phyloP scores from a whole-genome alignment of 2,113 vertebrate species.

The Pleuronectes platessa region DNA sequence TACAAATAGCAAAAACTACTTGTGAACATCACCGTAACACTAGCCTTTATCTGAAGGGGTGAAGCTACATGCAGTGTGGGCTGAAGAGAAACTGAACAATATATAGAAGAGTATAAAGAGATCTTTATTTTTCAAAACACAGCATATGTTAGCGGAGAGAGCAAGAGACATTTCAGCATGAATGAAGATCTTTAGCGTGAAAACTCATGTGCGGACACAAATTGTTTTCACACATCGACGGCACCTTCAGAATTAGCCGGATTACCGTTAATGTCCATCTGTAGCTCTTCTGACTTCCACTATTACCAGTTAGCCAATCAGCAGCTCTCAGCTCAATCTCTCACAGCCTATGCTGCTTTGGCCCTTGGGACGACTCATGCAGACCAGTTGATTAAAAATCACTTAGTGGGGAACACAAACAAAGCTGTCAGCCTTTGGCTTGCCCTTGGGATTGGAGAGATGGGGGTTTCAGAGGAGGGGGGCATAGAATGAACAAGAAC shows the following conservation, averaged over 20 bases:
- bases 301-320: slow-evolving; percentile 32
- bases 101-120: neutral
- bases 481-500: slow-evolving; percentile 20
- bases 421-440: slow-evolving; percentile 79
- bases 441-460: slow-evolving; percentile 68
- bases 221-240: neutral
- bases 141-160: neutral
- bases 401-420: slow-evolving; percentile 79
- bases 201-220: neutral
- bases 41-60: neutral
- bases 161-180: neutral
- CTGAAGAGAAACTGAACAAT: neutral
- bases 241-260: slow-evolving; percentile 3
- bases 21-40: no score
- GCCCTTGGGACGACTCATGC: slow-evolving; percentile 73
- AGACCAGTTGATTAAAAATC: slow-evolving; percentile 83
- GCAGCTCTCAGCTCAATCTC: slow-evolving; percentile 43
- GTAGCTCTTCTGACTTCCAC: slow-evolving; percentile 14
- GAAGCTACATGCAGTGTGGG: neutral
- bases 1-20: no score
- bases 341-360: slow-evolving; percentile 53
- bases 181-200: neutral
- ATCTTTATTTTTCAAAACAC: neutral
- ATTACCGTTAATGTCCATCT: slow-evolving; percentile 1
- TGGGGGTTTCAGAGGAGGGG: slow-evolving; percentile 7